These are phyloP conservation scores for Hololepta plana DNA, from an alignment of 2,888 invertebrate species.

Conservation along the genomic window DNA sequence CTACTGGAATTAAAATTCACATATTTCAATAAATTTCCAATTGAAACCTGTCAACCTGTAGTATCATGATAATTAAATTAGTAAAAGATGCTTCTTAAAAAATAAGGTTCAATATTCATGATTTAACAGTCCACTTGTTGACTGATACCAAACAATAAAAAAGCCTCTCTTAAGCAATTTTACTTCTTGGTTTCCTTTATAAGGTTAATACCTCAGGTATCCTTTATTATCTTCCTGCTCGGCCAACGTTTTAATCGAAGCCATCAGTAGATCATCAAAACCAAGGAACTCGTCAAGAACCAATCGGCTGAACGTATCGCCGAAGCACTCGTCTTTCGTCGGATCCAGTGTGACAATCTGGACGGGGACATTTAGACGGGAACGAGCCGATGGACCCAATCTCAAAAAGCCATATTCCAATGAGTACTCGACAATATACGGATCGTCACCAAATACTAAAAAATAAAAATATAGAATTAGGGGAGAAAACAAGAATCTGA, in stretches of 20 bases:
- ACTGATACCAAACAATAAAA: no score
- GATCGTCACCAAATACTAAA: slow-evolving; percentile 58
- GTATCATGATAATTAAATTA: no score
- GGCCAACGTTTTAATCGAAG: slow-evolving; percentile 86
- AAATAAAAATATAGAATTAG: no score
- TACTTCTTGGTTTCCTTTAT: no score
- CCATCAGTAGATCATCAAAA: slow-evolving; percentile 93
- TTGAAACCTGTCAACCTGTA: no score
- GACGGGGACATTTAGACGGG: slow-evolving; percentile 80
- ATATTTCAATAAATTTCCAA: no score
- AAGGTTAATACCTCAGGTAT: slow-evolving; percentile 61
- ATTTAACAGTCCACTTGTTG: no score
- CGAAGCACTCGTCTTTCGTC: slow-evolving; percentile 76
- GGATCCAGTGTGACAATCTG: slow-evolving; percentile 79
- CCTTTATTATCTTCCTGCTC: slow-evolving; percentile 96
- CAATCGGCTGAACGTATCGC: slow-evolving; percentile 72
- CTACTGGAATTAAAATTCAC: no score
- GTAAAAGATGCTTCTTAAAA: slow-evolving; percentile 1
- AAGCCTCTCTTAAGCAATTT: no score
- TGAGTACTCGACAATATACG: slow-evolving; percentile 95
- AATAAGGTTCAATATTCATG: slow-evolving; percentile 1
- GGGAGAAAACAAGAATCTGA: no score
- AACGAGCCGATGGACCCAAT: slow-evolving; percentile 69
- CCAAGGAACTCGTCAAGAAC: slow-evolving; percentile 87
- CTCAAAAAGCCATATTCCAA: slow-evolving; percentile 92